Percentiles rank a stretch among this genome's conserved stretches.
Evolutionary conservation across 2,888 invertebrate genomes (phyloP).

Genomic region (Imbricaverruca yamaguchii): DNA sequence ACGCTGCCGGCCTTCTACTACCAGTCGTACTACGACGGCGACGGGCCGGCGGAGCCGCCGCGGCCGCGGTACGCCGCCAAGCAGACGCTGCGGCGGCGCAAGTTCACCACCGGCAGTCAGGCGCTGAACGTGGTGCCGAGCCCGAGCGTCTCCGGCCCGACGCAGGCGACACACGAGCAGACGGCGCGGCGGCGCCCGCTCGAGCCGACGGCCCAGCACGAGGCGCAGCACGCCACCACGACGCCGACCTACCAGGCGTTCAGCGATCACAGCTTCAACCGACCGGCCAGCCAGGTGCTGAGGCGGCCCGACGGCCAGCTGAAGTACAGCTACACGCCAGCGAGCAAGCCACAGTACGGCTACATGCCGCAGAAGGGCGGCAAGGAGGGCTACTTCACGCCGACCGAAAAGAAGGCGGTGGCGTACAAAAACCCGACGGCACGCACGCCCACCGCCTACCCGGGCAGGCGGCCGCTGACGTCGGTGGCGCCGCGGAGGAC

Average conservation of each 20-base stretch:
- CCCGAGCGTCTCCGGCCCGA: neutral
- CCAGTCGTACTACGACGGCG: neutral
- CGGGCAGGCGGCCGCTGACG: neutral
- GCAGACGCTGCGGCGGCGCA: too few relatives aligned
- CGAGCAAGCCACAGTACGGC: neutral
- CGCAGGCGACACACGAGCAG: too few relatives aligned
- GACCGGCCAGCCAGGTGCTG: neutral
- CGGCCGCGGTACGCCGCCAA: too few relatives aligned
- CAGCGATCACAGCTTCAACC: neutral
- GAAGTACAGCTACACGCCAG: neutral
- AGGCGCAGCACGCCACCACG: neutral
- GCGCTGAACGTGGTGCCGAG: neutral
- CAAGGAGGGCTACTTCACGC: neutral
- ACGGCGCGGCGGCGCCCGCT: too few relatives aligned
- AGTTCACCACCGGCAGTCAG: too few relatives aligned
- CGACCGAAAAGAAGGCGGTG: too few relatives aligned
- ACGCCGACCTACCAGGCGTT: neutral
- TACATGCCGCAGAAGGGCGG: neutral
- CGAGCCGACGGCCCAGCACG: neutral
- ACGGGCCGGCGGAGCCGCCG: neutral
- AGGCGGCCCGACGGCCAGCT: neutral
- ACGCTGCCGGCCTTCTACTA: conserved; percentile 4
- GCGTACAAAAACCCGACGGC: too few relatives aligned
- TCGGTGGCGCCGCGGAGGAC: too few relatives aligned
- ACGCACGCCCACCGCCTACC: neutral